These are phyloP conservation scores for Sander lucioperca DNA, from an alignment of 2,113 vertebrate genomes.

Conservation along the genomic window DNA sequence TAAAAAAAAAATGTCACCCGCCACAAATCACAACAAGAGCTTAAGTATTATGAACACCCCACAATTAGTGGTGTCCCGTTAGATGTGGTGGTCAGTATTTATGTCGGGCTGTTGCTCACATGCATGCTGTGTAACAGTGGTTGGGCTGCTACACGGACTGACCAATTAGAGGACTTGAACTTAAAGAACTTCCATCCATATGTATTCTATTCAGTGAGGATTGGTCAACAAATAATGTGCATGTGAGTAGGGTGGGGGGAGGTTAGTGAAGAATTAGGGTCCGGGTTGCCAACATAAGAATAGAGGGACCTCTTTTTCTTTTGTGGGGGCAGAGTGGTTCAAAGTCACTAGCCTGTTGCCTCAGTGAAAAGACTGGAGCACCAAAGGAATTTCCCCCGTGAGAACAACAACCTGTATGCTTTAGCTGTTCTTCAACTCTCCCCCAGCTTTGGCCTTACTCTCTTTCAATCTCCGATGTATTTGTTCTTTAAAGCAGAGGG, in stretches of 20 bases:
- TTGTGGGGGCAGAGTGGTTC: constrained; percentile 69
- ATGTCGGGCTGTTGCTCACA: constrained; percentile 53
- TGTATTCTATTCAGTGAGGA: constrained; percentile 35
- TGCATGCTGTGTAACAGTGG: constrained; percentile 32
- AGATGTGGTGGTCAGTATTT: constrained; percentile 67
- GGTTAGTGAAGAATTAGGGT: constrained; percentile 56
- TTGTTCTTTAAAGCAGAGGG: constrained; percentile 63
- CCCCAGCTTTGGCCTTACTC: constrained; percentile 37
- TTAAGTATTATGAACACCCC: constrained; percentile 46
- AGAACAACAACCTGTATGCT: constrained; percentile 79
- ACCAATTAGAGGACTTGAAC: constrained; percentile 48
- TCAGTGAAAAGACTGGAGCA: constrained; percentile 80
- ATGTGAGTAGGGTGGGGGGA: constrained; percentile 40
- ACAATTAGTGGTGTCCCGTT: constrained; percentile 66
- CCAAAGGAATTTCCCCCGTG: constrained; percentile 78
- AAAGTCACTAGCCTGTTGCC: constrained; percentile 82
- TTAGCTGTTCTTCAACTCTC: constrained; percentile 56
- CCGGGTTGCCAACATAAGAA: constrained; percentile 50
- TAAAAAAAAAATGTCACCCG: constrained; percentile 42
- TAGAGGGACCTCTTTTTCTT: constrained; percentile 68
- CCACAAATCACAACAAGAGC: constrained; percentile 60
- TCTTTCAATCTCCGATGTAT: constrained; percentile 70
- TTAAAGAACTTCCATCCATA: constrained; percentile 41
- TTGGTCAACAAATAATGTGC: constrained; percentile 51
- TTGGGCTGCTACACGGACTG: constrained; percentile 27